These are phyloP conservation scores for Sepiola atlantica DNA, from an alignment of 2,888 invertebrate species.

Conservation along the genomic window DNA sequence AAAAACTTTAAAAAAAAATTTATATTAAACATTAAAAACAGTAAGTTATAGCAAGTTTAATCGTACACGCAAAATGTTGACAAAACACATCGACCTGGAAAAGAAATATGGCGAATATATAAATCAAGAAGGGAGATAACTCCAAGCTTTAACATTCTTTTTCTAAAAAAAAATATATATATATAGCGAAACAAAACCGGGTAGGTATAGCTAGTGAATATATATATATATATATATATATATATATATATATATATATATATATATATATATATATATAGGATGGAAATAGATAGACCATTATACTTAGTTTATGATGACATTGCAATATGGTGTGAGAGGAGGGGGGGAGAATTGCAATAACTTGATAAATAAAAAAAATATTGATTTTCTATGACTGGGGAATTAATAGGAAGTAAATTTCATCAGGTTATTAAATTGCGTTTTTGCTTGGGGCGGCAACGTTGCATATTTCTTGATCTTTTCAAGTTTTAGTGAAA, in stretches of 20 bases:
- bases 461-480: not conserved
- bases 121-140: not conserved
- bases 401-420: not conserved
- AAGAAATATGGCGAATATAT: not conserved
- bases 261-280: not conserved
- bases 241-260: not conserved
- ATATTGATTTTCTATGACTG: constrained; percentile 4
- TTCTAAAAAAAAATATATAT: not conserved
- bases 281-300: not conserved
- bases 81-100: no score
- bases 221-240: not conserved
- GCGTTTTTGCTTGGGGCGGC: not conserved
- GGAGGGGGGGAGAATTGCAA: not conserved
- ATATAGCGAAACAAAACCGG: no score
- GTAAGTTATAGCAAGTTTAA: no score
- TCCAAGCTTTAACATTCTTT: no score
- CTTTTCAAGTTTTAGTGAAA: not conserved
- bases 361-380: not conserved
- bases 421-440: constrained; percentile 20
- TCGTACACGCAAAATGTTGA: no score
- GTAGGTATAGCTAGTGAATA: no score
- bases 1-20: no score
- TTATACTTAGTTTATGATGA: not conserved
- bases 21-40: no score
- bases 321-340: not conserved